Evolutionary conservation across 2,797 vertebrate genomes (phyloP), one percentile per base, ranked within the genome.

Genomic region (Macrochelys suwanniensis): DNA sequence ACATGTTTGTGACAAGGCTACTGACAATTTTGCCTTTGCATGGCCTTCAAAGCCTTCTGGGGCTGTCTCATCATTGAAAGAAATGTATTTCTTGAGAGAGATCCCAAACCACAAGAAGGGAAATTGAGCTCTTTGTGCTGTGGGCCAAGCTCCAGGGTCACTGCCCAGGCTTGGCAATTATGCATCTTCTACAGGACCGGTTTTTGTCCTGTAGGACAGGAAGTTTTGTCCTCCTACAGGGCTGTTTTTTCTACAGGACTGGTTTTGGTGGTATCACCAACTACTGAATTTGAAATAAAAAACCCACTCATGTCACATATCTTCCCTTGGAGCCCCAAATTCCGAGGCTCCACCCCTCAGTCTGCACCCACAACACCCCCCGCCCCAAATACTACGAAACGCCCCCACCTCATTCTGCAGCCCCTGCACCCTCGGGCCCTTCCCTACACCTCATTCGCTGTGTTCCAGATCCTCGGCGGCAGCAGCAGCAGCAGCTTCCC

Each of bases 21-120:
- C 51, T 1, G 33, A 3, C 61, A 56, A 23, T 15, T 0, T 3
- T 15, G 3, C 10, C 2, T 82, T 77, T 47, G 16, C 26, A 76
- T 2, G 11, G 25, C 42, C 16, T 53, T 84, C 42, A n/a, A 42
- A 78, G 16, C 47, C 65, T 65, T 65, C 78, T 42, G 11, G 42
- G 33, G 25, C 56, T 33, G n/a, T 45, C 37, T 53, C 37, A 25
- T 26, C 17, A 54, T 4, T 37, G 65, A 37, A 71, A 71, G 9
- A 21, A 37, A 45, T 3, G 47, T 45, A 28, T 25, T 47, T n/a
- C 33, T 42, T 42, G 50, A 33, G 5, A 6, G 53, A 21, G 6
- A 28, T 56, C 26, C 16, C 42, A 77, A 42, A 10, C 61, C 6
- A 51, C n/a, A 11, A 17, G 26, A 12, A 26, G 59, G 33, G 51